Conservation (phyloP, 2,797 vertebrate genomes). For the Anniella stebbinsi region DNA sequence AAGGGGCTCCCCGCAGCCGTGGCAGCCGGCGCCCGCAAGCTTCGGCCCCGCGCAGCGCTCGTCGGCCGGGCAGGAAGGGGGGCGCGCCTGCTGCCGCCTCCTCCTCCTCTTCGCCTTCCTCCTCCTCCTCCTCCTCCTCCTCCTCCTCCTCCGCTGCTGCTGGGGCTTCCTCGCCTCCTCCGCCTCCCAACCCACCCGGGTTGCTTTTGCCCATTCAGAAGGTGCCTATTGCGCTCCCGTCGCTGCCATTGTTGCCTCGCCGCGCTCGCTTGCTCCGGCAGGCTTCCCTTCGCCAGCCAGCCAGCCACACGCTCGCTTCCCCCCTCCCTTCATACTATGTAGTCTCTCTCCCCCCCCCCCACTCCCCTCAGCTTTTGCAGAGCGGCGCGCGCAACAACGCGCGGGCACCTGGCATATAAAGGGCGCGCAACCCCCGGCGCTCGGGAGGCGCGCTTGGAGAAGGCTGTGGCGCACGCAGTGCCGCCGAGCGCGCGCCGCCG, state of each 20-base stretch:
- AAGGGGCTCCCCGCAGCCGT: slow-evolving; percentile 7
- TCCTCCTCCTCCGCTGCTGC: slow-evolving; percentile 64
- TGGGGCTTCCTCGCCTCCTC: slow-evolving; percentile 35
- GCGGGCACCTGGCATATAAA: slow-evolving; percentile 88
- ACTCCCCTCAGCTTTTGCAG: slow-evolving; percentile 47
- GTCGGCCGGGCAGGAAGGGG: neutral
- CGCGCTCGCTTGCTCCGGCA: slow-evolving; percentile 67
- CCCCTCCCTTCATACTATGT: slow-evolving; percentile 58
- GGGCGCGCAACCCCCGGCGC: slow-evolving; percentile 80
- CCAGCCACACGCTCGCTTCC: slow-evolving; percentile 35
- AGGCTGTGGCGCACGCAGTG: neutral
- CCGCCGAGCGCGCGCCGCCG: neutral
- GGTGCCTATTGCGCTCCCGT: slow-evolving; percentile 57
- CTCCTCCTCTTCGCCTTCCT: too few species aligned
- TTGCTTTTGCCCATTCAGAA: slow-evolving; percentile 70
- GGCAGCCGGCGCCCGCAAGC: slow-evolving; percentile 26
- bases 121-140: neutral
- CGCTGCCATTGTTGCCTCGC: slow-evolving; percentile 69
- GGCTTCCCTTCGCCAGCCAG: slow-evolving; percentile 69
- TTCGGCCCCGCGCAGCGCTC: slow-evolving; percentile 9
- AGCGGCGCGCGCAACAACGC: slow-evolving; percentile 69
- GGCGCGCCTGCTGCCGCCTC: neutral
- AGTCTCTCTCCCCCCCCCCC: slow-evolving; percentile 18
- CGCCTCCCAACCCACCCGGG: slow-evolving; percentile 63
- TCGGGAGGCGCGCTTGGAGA: slow-evolving; percentile 5